Conservation (phyloP, 2,888 invertebrate genomes). For the Villa cingulata region DNA sequence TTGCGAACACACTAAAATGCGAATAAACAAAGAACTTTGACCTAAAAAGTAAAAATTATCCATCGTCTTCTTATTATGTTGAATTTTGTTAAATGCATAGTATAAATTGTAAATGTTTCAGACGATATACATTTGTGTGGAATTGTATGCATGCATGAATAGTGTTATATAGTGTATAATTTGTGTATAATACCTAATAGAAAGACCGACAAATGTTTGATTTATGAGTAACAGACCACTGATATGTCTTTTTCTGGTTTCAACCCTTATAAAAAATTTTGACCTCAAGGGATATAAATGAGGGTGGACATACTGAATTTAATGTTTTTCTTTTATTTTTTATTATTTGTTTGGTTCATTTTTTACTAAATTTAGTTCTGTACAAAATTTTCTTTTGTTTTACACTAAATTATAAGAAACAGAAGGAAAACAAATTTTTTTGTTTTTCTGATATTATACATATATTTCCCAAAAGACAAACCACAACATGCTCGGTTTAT, state of each 20-base stretch:
- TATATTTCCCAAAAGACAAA: neutral
- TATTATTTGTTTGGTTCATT: neutral
- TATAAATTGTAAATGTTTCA: too few species aligned
- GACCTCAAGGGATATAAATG: slow-evolving; percentile 15
- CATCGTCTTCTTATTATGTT: too few species aligned
- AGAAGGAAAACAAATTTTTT: neutral
- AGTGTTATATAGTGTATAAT: too few species aligned
- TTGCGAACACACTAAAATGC: too few species aligned
- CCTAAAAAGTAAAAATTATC: too few species aligned
- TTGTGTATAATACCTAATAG: too few species aligned
- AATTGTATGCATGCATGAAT: too few species aligned
- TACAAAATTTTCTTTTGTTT: slow-evolving; percentile 7
- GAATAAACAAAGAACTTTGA: too few species aligned
- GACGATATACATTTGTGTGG: too few species aligned
- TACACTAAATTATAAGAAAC: neutral
- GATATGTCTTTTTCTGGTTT: slow-evolving; percentile 12
- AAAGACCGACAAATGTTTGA: slow-evolving; percentile 11
- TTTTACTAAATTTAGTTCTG: neutral
- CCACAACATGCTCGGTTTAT: neutral
- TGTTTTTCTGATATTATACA: too few species aligned
- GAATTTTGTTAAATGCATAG: too few species aligned
- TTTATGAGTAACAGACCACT: slow-evolving; percentile 13
- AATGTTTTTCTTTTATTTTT: slow-evolving; percentile 4
- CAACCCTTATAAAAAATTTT: slow-evolving; percentile 15
- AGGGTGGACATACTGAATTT: slow-evolving; percentile 9